Percentiles rank a stretch among this genome's conserved stretches.
Conservation (phyloP, 2,888 invertebrate species). For the Camponotus fellah region DNA sequence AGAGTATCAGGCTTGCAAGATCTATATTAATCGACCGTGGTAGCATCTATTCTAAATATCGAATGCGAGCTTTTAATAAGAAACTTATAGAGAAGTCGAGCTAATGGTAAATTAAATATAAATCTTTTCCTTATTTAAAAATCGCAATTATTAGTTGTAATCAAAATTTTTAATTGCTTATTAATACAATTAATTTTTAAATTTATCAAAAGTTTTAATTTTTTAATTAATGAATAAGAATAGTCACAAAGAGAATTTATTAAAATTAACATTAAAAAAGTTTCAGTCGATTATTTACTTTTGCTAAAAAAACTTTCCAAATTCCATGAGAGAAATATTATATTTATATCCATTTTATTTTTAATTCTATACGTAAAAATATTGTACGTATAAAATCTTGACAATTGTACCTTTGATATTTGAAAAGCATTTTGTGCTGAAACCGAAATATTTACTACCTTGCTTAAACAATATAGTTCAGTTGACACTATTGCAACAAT, state of each 20-base stretch:
- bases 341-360: neutral
- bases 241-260: neutral
- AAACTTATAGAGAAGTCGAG: neutral
- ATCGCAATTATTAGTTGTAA: neutral
- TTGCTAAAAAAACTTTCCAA: neutral
- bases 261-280: neutral
- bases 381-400: neutral
- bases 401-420: constrained; percentile 23
- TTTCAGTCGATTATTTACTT: neutral
- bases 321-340: neutral
- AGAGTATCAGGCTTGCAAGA: constrained; percentile 31
- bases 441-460: constrained; percentile 13
- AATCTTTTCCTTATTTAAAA: neutral
- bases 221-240: neutral
- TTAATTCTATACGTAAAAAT: neutral
- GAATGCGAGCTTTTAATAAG: constrained; percentile 13
- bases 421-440: neutral
- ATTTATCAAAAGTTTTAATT: too few relatives aligned
- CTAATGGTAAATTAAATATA: neutral
- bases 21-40: constrained; percentile 43
- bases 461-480: constrained; percentile 11
- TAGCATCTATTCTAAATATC: constrained; percentile 40
- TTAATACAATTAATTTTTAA: too few relatives aligned
- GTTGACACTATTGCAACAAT: neutral
- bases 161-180: neutral